These are phyloP conservation scores for Hippocampus barbouri DNA, from an alignment of 2,113 vertebrate species.

Conservation along the genomic window DNA sequence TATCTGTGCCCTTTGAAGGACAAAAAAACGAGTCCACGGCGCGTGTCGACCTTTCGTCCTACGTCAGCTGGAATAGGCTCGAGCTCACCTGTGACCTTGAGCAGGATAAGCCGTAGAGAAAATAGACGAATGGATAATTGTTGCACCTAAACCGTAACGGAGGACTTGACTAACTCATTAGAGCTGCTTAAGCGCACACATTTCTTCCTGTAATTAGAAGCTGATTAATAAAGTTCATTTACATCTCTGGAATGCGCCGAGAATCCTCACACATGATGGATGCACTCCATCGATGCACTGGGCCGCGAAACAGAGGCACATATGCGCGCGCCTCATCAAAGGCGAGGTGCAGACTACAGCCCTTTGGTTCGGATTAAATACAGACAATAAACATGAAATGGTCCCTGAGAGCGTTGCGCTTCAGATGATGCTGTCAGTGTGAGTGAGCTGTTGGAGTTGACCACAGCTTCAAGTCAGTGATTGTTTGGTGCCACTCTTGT, in stretches of 20 bases:
- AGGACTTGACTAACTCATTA: constrained; percentile 47
- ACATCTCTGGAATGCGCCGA: constrained; percentile 18
- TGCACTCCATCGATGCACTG: constrained; percentile 26
- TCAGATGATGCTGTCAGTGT: constrained; percentile 32
- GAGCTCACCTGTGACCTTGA: constrained; percentile 16
- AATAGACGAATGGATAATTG: constrained; percentile 33
- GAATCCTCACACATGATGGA: constrained; percentile 24
- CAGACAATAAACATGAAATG: constrained; percentile 29
- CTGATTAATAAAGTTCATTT: constrained; percentile 54
- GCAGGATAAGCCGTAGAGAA: neutral
- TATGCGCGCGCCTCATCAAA: constrained; percentile 11
- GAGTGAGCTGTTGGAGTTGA: constrained; percentile 45
- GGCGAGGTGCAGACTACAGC: constrained; percentile 10
- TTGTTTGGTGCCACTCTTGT: constrained; percentile 39
- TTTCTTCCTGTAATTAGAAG: constrained; percentile 51
- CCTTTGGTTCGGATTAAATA: constrained; percentile 26
- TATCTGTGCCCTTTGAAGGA: neutral
- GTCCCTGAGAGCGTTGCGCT: constrained; percentile 8
- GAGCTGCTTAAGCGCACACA: constrained; percentile 51
- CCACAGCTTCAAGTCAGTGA: constrained; percentile 34
- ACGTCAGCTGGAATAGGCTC: constrained; percentile 8
- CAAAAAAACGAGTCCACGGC: neutral
- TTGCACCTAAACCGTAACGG: constrained; percentile 2
- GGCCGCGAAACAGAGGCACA: constrained; percentile 26
- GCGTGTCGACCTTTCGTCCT: constrained; percentile 17